Percentiles rank a stretch among this genome's conserved stretches.
Evolutionary conservation across 2,113 vertebrate species (phyloP).

Genomic region (Pseudorasbora parva): DNA sequence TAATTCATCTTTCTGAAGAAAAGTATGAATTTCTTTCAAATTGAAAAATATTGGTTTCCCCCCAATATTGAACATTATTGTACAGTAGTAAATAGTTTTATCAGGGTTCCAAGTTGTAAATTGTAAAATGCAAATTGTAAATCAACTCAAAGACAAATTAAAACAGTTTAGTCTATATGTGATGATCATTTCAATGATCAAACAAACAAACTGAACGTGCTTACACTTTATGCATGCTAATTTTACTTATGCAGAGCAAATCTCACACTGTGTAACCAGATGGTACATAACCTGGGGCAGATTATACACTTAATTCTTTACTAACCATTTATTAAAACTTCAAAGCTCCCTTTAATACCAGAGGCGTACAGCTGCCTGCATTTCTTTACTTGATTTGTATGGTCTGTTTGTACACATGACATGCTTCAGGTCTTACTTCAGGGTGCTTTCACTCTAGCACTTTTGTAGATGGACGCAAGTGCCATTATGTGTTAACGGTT

Average conservation of each 20-base stretch:
- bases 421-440: background rate
- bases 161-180: background rate
- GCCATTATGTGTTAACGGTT: no score
- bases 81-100: background rate
- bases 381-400: background rate
- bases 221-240: background rate
- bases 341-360: conserved; percentile 7
- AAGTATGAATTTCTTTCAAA: background rate
- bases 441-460: no score
- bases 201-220: background rate
- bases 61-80: background rate
- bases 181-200: background rate
- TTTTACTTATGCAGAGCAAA: background rate
- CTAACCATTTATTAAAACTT: conserved; percentile 19
- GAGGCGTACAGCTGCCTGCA: background rate
- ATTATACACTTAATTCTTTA: background rate
- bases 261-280: background rate
- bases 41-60: background rate
- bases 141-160: background rate
- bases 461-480: no score
- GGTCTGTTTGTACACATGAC: background rate
- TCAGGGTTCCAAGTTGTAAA: no score
- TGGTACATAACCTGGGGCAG: background rate
- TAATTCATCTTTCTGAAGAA: background rate
- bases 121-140: background rate